Conservation (phyloP, 1,140 invertebrate species). For the Zaprionus nigranus region DNA sequence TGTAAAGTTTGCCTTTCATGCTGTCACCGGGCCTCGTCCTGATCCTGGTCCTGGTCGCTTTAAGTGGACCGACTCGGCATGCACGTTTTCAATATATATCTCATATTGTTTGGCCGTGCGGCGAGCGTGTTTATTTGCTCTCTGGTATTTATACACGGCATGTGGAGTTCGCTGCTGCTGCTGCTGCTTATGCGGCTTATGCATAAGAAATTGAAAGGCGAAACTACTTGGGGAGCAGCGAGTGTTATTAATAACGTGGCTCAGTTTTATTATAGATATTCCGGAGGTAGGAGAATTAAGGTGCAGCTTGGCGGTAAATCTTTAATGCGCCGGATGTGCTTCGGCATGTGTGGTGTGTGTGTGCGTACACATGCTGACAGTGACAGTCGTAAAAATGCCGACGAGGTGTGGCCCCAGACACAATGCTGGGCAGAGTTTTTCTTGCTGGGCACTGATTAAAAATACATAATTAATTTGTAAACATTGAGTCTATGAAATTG, state of each 20-base stretch:
- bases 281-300: constrained; percentile 50
- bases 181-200: constrained; percentile 60
- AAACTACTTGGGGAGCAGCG: constrained; percentile 18
- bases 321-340: constrained; percentile 55
- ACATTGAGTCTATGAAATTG: constrained; percentile 1
- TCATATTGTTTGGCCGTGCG: constrained; percentile 80
- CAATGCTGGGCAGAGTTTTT: constrained; percentile 19
- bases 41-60: constrained; percentile 45
- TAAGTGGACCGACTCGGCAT: constrained; percentile 64
- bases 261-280: constrained; percentile 70
- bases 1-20: constrained; percentile 72
- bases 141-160: constrained; percentile 72
- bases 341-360: neutral
- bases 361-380: constrained; percentile 38
- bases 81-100: constrained; percentile 81
- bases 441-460: constrained; percentile 62
- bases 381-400: constrained; percentile 67
- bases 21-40: constrained; percentile 23
- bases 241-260: constrained; percentile 73
- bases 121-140: constrained; percentile 76
- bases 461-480: constrained; percentile 72
- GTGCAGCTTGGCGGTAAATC: constrained; percentile 61
- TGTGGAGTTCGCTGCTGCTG: neutral
- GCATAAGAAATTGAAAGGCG: constrained; percentile 72
- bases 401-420: neutral